Evolutionary conservation across 2,113 vertebrate genomes (phyloP).

Genomic region (Centrocercus urophasianus): DNA sequence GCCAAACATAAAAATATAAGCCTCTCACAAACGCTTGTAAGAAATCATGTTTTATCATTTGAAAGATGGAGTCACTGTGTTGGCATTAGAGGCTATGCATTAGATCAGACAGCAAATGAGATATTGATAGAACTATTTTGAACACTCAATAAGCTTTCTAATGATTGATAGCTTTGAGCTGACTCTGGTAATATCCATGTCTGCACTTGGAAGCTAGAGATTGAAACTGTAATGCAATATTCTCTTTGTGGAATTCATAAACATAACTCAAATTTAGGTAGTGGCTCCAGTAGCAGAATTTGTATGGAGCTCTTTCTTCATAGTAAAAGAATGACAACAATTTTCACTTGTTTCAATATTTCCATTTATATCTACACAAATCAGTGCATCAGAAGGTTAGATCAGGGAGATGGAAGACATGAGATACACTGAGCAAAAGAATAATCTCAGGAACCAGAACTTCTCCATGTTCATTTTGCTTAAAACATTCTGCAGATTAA

Average conservation of each 20-base stretch:
- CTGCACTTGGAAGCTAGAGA: conserved; percentile 69
- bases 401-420: background rate
- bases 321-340: background rate
- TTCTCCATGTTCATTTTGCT: background rate
- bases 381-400: background rate
- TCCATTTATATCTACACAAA: background rate
- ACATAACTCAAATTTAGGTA: conserved; percentile 60
- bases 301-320: conserved; percentile 25
- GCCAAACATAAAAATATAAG: conserved; percentile 35
- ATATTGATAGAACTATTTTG: conserved; percentile 84
- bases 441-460: background rate
- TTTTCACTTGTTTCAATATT: background rate
- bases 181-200: conserved; percentile 69
- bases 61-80: conserved; percentile 58
- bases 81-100: conserved; percentile 70
- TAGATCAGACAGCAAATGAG: conserved; percentile 82
- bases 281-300: conserved; percentile 19
- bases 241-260: conserved; percentile 71
- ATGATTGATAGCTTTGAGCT: conserved; percentile 79
- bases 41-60: conserved; percentile 64
- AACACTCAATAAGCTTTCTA: conserved; percentile 79
- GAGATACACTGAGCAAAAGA: background rate
- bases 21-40: conserved; percentile 45
- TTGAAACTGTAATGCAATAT: conserved; percentile 69
- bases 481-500: background rate